These are phyloP conservation scores for Lycocerus yunnanus DNA, from an alignment of 2,888 invertebrate species.

Conservation along the genomic window DNA sequence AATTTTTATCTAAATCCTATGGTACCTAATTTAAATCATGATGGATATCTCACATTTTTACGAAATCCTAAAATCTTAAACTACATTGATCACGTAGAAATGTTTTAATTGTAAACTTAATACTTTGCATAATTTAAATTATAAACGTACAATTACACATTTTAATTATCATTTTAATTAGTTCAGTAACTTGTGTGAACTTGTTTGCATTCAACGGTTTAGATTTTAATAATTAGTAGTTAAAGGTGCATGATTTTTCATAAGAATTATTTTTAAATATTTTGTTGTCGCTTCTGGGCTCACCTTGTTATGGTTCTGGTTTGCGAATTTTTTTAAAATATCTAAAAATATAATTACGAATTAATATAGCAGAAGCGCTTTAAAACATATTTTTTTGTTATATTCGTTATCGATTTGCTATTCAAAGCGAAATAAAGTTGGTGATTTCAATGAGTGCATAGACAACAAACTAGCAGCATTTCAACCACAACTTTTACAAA, in stretches of 20 bases:
- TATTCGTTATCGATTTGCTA: neutral
- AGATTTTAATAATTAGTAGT: neutral
- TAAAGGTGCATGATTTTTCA: neutral
- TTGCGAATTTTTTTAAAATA: neutral
- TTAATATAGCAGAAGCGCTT: neutral
- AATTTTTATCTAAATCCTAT: neutral
- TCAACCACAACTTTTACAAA: neutral
- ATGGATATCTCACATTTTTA: too few relatives aligned
- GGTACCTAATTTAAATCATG: neutral
- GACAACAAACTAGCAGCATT: neutral
- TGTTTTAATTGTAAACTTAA: neutral
- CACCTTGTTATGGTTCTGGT: neutral
- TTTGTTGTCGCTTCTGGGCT: neutral
- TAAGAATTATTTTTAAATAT: neutral
- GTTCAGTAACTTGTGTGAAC: neutral
- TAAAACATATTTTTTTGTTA: too few relatives aligned
- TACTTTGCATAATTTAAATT: neutral
- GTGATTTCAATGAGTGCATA: slow-evolving; percentile 1
- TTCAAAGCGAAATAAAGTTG: neutral
- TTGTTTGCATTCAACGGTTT: neutral
- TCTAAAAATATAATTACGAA: neutral
- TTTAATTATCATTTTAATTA: neutral
- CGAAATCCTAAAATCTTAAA: too few relatives aligned
- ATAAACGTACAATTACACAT: neutral
- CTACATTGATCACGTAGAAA: neutral